phyloP scores from a whole-genome alignment of 2,113 vertebrate species.

The Dicrurus megarhynchus region DNA sequence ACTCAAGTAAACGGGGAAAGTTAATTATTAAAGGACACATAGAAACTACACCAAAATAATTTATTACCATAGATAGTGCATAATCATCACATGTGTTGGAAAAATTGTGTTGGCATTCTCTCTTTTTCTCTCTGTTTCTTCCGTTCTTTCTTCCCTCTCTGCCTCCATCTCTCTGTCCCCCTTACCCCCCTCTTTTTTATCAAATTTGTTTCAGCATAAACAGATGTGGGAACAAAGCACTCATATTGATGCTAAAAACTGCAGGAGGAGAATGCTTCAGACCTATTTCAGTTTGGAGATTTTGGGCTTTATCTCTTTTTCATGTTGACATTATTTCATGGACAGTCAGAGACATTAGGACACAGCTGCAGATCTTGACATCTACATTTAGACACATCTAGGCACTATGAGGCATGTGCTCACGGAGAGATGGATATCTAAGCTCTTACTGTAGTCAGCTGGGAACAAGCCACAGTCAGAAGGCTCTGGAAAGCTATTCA shows the following conservation, averaged over 20 bases:
- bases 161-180: not conserved
- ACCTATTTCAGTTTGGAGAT: not conserved
- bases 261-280: not conserved
- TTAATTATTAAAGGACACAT: not conserved
- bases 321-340: not conserved
- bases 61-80: not conserved
- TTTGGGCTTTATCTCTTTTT: not conserved
- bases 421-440: not conserved
- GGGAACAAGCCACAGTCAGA: not conserved
- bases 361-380: not conserved
- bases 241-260: not conserved
- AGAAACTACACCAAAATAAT: not conserved
- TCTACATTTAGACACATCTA: not conserved
- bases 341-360: not conserved
- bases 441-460: not conserved
- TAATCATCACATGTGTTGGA: not conserved
- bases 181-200: not conserved
- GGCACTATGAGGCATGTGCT: not conserved
- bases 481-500: not conserved
- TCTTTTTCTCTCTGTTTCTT: not conserved
- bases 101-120: not conserved
- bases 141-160: not conserved
- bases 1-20: not conserved
- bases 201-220: not conserved
- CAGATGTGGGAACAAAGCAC: not conserved